Percentiles rank a stretch among this genome's conserved stretches.
These are phyloP conservation scores for Cotesia chilonis DNA, from an alignment of 1,140 invertebrate genomes.

Conservation along the genomic window DNA sequence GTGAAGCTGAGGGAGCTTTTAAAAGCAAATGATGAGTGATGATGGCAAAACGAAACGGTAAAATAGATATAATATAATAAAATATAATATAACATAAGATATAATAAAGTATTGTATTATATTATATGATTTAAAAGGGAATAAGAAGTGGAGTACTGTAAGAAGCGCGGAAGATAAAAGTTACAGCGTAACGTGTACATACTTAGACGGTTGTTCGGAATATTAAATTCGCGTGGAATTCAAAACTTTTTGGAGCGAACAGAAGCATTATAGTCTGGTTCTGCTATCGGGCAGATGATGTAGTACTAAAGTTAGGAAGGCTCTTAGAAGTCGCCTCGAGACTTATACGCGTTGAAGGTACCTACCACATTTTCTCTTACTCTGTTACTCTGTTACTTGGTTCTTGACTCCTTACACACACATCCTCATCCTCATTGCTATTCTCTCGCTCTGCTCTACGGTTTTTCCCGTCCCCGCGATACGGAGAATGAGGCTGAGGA, in stretches of 20 bases:
- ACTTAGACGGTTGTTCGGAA: constrained; percentile 44
- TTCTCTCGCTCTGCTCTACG: constrained; percentile 35
- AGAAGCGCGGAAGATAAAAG: neutral
- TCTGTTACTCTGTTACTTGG: neutral
- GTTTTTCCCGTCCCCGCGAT: constrained; percentile 28
- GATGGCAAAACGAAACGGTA: neutral
- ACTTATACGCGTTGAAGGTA: constrained; percentile 27
- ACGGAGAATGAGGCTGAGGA: constrained; percentile 45
- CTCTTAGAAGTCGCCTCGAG: constrained; percentile 42
- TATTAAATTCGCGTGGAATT: constrained; percentile 62
- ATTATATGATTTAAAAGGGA: neutral
- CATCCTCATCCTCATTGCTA: constrained; percentile 25
- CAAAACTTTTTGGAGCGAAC: constrained; percentile 55
- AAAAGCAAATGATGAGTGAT: no score
- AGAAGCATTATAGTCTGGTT: constrained; percentile 54
- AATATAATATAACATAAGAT: neutral
- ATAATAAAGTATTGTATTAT: neutral
- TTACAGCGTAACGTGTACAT: constrained; percentile 33
- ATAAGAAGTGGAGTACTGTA: neutral
- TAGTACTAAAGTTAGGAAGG: constrained; percentile 60
- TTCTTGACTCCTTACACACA: neutral
- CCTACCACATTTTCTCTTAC: constrained; percentile 7
- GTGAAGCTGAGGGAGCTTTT: no score
- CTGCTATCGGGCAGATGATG: constrained; percentile 59
- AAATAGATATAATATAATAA: neutral